Percentiles rank a stretch among this genome's conserved stretches.
phyloP scores from a whole-genome alignment of 1,140 invertebrate genomes.

The Gyrodactylus bullatarudis region DNA sequence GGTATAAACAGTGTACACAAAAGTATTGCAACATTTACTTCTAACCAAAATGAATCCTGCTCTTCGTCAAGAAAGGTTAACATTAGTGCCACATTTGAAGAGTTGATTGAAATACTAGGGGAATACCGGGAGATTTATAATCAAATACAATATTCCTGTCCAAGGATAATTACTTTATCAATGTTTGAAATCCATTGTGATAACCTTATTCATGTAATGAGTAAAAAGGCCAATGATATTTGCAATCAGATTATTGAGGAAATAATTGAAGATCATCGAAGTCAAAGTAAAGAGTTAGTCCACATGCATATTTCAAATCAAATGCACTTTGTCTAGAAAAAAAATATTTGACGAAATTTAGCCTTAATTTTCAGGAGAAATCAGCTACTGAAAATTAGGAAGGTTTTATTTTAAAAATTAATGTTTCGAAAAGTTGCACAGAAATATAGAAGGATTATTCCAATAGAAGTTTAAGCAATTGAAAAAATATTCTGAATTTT shows the following conservation, averaged over 20 bases:
- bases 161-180: slow-evolving; percentile 30
- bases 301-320: neutral
- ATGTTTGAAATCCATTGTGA: slow-evolving; percentile 49
- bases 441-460: neutral
- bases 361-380: neutral
- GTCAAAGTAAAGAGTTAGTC: slow-evolving; percentile 35
- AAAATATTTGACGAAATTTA: neutral
- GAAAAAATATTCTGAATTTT: neutral
- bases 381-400: neutral
- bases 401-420: neutral
- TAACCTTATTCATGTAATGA: slow-evolving; percentile 37
- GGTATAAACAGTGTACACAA: neutral
- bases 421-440: neutral
- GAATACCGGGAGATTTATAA: slow-evolving; percentile 17
- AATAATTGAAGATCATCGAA: slow-evolving; percentile 43
- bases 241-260: slow-evolving; percentile 32
- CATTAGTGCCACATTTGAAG: slow-evolving; percentile 16
- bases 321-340: neutral
- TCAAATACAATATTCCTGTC: slow-evolving; percentile 17
- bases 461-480: neutral
- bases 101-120: slow-evolving; percentile 16
- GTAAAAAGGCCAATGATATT: slow-evolving; percentile 30
- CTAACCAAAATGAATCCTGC: neutral
- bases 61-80: neutral
- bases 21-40: neutral